Base-by-base conservation (phyloP, 2,888 invertebrate species). In the Drosophila glabriapex region DNA sequence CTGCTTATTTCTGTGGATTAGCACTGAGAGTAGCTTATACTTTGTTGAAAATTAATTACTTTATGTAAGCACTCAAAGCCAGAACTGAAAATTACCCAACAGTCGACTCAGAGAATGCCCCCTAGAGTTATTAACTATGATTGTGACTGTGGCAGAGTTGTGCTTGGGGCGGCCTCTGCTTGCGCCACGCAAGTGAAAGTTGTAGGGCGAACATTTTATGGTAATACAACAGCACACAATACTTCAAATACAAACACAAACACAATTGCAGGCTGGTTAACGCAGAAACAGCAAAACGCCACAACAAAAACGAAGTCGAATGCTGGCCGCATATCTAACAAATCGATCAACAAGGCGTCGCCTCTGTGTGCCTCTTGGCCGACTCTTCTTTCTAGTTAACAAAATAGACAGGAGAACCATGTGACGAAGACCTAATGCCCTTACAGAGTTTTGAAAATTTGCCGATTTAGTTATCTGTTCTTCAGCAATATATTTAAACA, bases 331-430 rank as follows among this genome's bases (percentile, higher is more conserved):
- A 68, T 89, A 89, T 89, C 88, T 89, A 76, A 78, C 77, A 80
- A 79, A 89, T 89, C 82, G 87, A 89, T 89, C 89, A 86, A 82
- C 85, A 82, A 74, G 71, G 63, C 79, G 71, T 74, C 62, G 73
- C 70, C 75, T 72, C 60, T 68, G 61, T 74, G 41, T 68, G 43
- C 28, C 28, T 50, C 39, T 56, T 65, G 49, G 52, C 62, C 60
- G 62, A 53, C 54, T 65, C 73, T 82, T 80, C 52, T 83, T 84
- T 85, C 82, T 78, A 67, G 77, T 58, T 83, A 70, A 66, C 22
- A 25, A 50, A 56, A 14, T 4, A 28, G 1, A 12, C 14, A 56
- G n/a, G 16, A 22, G 41, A n/a, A n/a, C 5, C 29, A 12, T 3
- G 4, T 29, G 31, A 31, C 41, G 41, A 58, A 10, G 0, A 31